These are phyloP conservation scores for Allobates femoralis DNA, from an alignment of 2,797 vertebrate species.

Conservation along the genomic window DNA sequence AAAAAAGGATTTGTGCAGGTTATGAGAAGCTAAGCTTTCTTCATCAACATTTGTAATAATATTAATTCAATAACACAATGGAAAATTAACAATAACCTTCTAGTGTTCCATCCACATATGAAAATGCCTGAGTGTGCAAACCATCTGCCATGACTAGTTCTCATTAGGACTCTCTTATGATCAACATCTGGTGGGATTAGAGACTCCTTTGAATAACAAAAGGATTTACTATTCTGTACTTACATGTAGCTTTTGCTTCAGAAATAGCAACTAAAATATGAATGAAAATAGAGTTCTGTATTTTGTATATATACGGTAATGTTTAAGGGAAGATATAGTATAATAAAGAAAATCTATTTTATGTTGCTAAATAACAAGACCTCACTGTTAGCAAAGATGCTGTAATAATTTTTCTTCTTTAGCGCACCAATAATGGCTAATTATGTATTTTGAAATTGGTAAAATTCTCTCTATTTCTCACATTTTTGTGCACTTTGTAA, in stretches of 20 bases:
- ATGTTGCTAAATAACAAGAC: neutral
- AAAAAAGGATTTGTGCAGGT: conserved; percentile 14
- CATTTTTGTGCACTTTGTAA: neutral
- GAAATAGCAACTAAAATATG: conserved; percentile 63
- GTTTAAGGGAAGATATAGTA: neutral
- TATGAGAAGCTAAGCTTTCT: conserved; percentile 34
- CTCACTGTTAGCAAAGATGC: neutral
- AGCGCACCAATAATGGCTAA: neutral
- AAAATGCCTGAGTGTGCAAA: conserved; percentile 64
- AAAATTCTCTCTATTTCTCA: too few species aligned
- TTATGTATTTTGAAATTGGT: neutral
- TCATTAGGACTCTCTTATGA: conserved; percentile 66
- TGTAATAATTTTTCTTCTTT: neutral
- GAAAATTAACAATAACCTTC: conserved; percentile 41
- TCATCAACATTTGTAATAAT: conserved; percentile 7
- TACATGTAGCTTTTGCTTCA: conserved; percentile 68
- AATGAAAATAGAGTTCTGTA: conserved; percentile 63
- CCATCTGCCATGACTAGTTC: conserved; percentile 67
- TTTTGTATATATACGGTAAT: conserved; percentile 30
- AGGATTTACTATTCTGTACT: conserved; percentile 71
- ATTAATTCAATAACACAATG: conserved; percentile 34
- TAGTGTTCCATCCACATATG: conserved; percentile 59
- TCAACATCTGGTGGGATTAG: conserved; percentile 72
- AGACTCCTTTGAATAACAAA: conserved; percentile 61
- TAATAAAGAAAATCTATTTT: neutral